Evolutionary conservation across 2,113 vertebrate species (phyloP).

Genomic region (Rhinoderma darwinii): DNA sequence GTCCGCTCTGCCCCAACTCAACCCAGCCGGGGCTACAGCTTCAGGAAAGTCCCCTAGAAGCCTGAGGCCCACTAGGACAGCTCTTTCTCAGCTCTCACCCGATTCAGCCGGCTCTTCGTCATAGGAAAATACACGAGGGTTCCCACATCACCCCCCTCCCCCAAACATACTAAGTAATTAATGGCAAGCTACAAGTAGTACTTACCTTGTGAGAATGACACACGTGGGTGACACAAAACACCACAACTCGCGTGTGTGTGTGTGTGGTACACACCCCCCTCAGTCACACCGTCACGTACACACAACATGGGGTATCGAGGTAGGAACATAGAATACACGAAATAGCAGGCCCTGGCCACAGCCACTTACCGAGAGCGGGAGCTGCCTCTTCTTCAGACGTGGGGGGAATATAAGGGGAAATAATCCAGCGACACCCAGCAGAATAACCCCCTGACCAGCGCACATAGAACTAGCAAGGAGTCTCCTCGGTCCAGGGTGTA

Average conservation of each 20-base stretch:
- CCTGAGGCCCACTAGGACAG: constrained; percentile 57
- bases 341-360: constrained; percentile 34
- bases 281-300: constrained; percentile 54
- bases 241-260: not conserved
- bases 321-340: constrained; percentile 1
- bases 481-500: not conserved
- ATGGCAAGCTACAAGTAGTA: too few relatives aligned
- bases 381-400: constrained; percentile 66
- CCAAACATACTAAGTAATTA: not conserved
- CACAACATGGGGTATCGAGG: constrained; percentile 2
- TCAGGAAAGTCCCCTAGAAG: constrained; percentile 54
- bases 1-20: not conserved
- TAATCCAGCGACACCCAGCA: not conserved
- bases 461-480: not conserved
- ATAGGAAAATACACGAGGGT: too few relatives aligned
- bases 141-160: not conserved
- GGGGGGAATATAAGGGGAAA: not conserved
- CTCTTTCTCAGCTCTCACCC: not conserved
- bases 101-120: not conserved
- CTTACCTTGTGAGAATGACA: not conserved
- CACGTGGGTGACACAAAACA: not conserved
- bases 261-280: constrained; percentile 20
- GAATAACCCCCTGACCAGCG: constrained; percentile 29
- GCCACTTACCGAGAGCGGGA: constrained; percentile 70
- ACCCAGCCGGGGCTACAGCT: not conserved